Evolutionary conservation across 1,140 invertebrate genomes (phyloP).

Genomic region (Hyposmocoma kahamanoa): DNA sequence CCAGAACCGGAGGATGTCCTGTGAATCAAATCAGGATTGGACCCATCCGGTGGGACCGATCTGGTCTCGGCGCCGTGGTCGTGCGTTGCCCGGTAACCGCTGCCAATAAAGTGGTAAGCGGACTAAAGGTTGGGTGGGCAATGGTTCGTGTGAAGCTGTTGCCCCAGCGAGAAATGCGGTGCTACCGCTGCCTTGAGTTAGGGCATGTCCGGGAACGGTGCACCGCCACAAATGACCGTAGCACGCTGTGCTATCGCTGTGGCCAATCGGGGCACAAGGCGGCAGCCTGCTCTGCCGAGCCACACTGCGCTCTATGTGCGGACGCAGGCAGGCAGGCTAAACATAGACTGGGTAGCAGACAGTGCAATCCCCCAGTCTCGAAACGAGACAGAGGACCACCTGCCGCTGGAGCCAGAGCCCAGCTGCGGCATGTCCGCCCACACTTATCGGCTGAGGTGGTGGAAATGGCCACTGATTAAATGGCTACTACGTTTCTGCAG

Average conservation of each 20-base stretch:
- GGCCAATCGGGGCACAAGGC: not conserved
- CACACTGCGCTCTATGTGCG: not conserved
- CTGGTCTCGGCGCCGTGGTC: not conserved
- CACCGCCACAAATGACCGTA: not conserved
- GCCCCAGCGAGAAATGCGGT: no score
- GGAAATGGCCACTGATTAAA: not conserved
- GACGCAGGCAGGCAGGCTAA: not conserved
- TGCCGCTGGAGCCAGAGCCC: not conserved
- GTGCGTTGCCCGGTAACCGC: not conserved
- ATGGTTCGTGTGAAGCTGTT: no score
- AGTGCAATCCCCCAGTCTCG: no score
- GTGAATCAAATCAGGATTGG: no score
- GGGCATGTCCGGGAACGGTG: no score
- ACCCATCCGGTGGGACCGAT: not conserved
- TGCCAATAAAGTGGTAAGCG: not conserved
- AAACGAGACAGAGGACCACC: not conserved
- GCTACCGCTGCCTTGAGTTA: no score
- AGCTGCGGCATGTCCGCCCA: not conserved
- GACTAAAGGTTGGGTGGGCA: no score
- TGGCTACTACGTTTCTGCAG: no score
- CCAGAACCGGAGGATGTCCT: not conserved
- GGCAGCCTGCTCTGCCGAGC: not conserved
- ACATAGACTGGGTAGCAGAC: not conserved
- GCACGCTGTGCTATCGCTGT: not conserved
- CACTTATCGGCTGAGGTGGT: not conserved